Evolutionary conservation across 2,113 vertebrate species (phyloP).

Genomic region (Mus pahari): DNA sequence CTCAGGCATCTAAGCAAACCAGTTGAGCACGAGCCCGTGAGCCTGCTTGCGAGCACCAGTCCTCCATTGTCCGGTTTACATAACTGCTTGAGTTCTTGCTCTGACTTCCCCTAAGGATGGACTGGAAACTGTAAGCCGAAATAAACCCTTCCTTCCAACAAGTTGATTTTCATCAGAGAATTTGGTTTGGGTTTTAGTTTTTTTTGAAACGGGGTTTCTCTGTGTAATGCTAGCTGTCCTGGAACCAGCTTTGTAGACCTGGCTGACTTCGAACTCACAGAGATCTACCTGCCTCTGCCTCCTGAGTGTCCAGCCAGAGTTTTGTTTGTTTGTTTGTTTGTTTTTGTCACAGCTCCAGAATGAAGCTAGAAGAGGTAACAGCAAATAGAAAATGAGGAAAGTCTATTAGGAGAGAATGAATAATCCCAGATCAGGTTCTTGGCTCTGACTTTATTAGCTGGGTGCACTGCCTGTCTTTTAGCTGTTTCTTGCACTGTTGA

Average conservation of each 20-base stretch:
- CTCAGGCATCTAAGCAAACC: not conserved
- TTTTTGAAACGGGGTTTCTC: not conserved
- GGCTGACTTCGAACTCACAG: not conserved
- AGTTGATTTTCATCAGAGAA: not conserved
- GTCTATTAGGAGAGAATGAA: not conserved
- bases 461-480: not conserved
- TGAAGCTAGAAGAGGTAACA: not conserved
- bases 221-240: not conserved
- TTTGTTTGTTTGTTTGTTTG: not conserved
- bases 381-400: not conserved
- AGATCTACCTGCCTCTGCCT: not conserved
- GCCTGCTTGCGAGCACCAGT: not conserved
- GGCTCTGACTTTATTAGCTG: not conserved
- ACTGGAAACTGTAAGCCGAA: no score
- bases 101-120: not conserved
- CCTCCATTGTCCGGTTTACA: not conserved
- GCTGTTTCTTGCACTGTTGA: not conserved
- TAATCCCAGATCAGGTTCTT: not conserved
- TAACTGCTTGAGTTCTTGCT: not conserved
- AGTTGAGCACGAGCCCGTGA: not conserved
- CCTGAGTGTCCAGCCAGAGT: not conserved
- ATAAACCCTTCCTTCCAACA: not conserved
- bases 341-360: not conserved
- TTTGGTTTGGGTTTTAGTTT: not conserved
- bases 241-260: not conserved